Conservation (phyloP, 30 jellyfish, hydroid and myxozoan species). For the Aurelia aurita region DNA sequence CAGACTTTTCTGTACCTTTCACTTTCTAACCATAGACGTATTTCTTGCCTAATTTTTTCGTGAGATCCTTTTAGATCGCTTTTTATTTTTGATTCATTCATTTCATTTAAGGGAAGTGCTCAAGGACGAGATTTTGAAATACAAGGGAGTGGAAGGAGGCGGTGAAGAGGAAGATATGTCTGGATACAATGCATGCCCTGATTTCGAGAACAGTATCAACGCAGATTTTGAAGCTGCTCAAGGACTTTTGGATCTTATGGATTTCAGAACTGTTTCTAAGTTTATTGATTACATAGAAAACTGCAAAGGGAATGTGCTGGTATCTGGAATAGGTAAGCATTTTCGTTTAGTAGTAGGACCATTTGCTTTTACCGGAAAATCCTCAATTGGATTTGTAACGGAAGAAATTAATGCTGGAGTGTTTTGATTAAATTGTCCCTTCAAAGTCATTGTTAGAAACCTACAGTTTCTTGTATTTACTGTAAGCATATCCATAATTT, state of each 20-base stretch:
- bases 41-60: no score
- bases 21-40: no score
- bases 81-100: no score
- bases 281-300: constrained; percentile 59
- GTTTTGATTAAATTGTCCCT: no score
- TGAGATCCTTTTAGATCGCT: no score
- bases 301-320: constrained; percentile 77
- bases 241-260: constrained; percentile 61
- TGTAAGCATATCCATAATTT: no score
- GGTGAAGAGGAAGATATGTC: constrained; percentile 26
- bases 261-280: constrained; percentile 47
- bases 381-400: no score
- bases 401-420: no score
- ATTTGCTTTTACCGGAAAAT: no score
- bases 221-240: constrained; percentile 75
- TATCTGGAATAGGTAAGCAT: constrained; percentile 84
- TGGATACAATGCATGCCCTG: constrained; percentile 61
- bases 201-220: constrained; percentile 71
- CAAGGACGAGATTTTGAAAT: constrained; percentile 42
- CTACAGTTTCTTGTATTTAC: no score
- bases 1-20: no score
- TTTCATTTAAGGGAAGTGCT: constrained; percentile 37
- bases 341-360: neutral
- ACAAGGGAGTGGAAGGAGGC: constrained; percentile 44
- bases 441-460: no score